Percentiles rank a stretch among this genome's conserved stretches.
These are phyloP conservation scores for Heliconius eleuchia DNA, from an alignment of 1,140 invertebrate genomes.

Conservation along the genomic window DNA sequence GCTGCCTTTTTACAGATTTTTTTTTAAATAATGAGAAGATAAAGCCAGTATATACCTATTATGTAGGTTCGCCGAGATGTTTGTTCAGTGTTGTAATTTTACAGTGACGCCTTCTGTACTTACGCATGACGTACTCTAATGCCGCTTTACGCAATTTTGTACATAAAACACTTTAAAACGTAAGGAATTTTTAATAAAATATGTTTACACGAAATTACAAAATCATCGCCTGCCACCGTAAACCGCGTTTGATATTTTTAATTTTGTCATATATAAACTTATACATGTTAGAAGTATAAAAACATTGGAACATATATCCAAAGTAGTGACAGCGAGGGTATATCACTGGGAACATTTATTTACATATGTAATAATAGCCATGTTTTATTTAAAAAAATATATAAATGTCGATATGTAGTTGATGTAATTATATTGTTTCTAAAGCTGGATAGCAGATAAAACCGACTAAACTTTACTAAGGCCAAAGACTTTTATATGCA, in stretches of 20 bases:
- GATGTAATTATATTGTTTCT: neutral
- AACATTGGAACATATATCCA: too few species aligned
- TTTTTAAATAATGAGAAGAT: conserved; percentile 62
- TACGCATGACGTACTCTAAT: conserved; percentile 40
- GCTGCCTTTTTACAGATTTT: conserved; percentile 48
- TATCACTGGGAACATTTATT: too few species aligned
- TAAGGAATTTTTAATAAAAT: neutral
- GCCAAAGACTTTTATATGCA: conserved; percentile 28
- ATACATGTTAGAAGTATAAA: too few species aligned
- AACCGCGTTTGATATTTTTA: too few species aligned
- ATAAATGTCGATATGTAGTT: neutral
- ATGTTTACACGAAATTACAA: too few species aligned
- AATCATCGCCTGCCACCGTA: too few species aligned
- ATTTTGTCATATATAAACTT: too few species aligned
- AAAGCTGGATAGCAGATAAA: conserved; percentile 11
- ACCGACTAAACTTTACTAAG: conserved; percentile 19
- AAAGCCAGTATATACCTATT: conserved; percentile 42
- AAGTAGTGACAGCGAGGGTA: too few species aligned
- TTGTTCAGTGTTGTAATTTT: conserved; percentile 66
- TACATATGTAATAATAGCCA: too few species aligned
- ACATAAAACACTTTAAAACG: conserved; percentile 40
- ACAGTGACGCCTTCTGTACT: conserved; percentile 61
- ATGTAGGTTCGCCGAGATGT: conserved; percentile 62
- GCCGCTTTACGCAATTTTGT: conserved; percentile 57
- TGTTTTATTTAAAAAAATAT: neutral